Percentiles rank a stretch among this genome's conserved stretches.
Evolutionary conservation across 2,113 vertebrate genomes (phyloP).

Genomic region (Gnathonemus echidnorhynchus): DNA sequence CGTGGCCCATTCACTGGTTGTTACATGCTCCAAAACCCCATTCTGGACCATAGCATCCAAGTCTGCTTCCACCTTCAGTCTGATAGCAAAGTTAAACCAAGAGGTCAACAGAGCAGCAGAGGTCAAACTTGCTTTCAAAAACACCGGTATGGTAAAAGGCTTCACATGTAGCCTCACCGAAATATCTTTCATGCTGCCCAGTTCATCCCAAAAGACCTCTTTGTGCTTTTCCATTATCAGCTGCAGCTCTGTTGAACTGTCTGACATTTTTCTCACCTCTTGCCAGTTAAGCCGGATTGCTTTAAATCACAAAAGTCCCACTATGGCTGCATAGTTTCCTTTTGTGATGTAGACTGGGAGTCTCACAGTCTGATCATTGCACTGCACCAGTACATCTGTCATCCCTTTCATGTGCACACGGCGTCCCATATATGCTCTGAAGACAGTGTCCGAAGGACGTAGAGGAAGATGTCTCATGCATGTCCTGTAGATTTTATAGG

Average conservation of each 20-base stretch:
- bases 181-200: neutral
- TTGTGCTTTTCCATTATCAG: neutral
- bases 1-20: neutral
- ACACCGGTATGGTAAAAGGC: neutral
- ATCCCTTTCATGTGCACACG: neutral
- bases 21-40: neutral
- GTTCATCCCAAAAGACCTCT: neutral
- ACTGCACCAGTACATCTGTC: neutral
- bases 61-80: neutral
- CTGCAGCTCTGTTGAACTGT: neutral
- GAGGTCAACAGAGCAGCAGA: too few species aligned
- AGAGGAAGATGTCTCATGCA: neutral
- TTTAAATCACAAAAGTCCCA: neutral
- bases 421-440: neutral
- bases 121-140: neutral
- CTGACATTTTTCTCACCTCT: neutral
- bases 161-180: neutral
- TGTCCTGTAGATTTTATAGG: neutral
- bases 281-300: neutral
- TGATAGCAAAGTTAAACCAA: too few species aligned
- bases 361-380: neutral
- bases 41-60: neutral
- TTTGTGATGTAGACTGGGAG: neutral
- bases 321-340: neutral
- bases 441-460: neutral